Conservation (phyloP, 2,888 invertebrate genomes). For the Drosophila atroscutellata region DNA sequence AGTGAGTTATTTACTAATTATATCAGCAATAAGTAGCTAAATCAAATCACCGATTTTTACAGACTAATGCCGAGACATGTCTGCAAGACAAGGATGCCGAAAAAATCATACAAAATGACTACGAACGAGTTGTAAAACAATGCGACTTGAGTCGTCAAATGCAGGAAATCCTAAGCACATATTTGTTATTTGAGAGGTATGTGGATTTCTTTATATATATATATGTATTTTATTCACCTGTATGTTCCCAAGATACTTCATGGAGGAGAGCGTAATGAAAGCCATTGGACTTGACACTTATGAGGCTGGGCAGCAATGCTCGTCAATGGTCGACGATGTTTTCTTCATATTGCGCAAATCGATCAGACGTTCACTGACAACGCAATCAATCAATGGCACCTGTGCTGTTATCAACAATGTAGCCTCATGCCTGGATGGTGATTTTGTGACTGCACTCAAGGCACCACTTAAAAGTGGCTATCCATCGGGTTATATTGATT, state of each 20-base stretch:
- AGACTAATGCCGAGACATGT: slow-evolving; percentile 89
- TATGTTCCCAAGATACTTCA: slow-evolving; percentile 89
- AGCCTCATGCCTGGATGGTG: slow-evolving; percentile 93
- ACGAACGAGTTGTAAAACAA: slow-evolving; percentile 89
- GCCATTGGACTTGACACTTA: slow-evolving; percentile 92
- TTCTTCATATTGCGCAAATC: slow-evolving; percentile 99
- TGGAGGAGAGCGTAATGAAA: slow-evolving; percentile 97
- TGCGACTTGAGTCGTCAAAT: slow-evolving; percentile 91
- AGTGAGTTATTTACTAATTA: slow-evolving; percentile 83
- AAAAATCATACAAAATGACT: slow-evolving; percentile 85
- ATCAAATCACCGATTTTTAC: slow-evolving; percentile 7
- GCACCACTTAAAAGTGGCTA: slow-evolving; percentile 90
- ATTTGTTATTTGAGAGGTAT: slow-evolving; percentile 94
- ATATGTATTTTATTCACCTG: not conserved
- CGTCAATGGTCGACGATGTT: slow-evolving; percentile 98
- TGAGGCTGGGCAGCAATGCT: slow-evolving; percentile 90
- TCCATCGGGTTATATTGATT: slow-evolving; percentile 91
- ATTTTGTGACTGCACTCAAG: slow-evolving; percentile 90
- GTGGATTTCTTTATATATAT: not conserved
- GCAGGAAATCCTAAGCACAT: slow-evolving; percentile 94
- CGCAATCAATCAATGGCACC: slow-evolving; percentile 96
- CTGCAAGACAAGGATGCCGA: slow-evolving; percentile 86
- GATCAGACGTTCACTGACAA: slow-evolving; percentile 95
- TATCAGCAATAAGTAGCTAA: not conserved
- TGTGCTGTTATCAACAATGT: slow-evolving; percentile 98